These are phyloP conservation scores for Pseudoips prasinana DNA, from an alignment of 2,888 invertebrate species.

Conservation along the genomic window DNA sequence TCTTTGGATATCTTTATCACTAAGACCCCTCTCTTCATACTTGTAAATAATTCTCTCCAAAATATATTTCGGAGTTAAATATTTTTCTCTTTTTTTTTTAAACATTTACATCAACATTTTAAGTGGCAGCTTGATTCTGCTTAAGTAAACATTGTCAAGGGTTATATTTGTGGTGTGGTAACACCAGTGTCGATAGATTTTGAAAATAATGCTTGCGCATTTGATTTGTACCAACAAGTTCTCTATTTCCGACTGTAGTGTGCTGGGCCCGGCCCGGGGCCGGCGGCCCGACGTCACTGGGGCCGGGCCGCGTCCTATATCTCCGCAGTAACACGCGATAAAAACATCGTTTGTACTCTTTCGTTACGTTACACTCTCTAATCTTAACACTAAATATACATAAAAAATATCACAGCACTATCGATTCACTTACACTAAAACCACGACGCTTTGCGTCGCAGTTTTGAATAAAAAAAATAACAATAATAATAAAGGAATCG, in stretches of 20 bases:
- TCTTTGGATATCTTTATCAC: conserved; percentile 80
- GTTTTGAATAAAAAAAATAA: conserved; percentile 49
- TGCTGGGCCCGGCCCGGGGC: conserved; percentile 20
- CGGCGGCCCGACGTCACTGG: neutral
- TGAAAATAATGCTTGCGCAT: conserved; percentile 25
- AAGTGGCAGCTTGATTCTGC: conserved; percentile 50
- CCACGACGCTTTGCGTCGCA: conserved; percentile 67
- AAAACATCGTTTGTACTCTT: conserved; percentile 72
- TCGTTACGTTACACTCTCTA: conserved; percentile 63
- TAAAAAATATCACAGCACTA: conserved; percentile 82
- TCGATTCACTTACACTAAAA: conserved; percentile 79
- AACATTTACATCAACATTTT: conserved; percentile 58
- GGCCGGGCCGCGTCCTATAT: conserved; percentile 22
- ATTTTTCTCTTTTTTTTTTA: conserved; percentile 55
- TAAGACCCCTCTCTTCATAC: conserved; percentile 72
- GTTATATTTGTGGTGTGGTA: conserved; percentile 32
- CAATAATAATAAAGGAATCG: conserved; percentile 68
- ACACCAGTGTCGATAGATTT: conserved; percentile 30
- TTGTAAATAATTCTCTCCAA: conserved; percentile 80
- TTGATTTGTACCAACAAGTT: conserved; percentile 36
- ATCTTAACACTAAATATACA: conserved; percentile 75
- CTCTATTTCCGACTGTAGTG: conserved; percentile 27
- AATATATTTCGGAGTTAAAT: conserved; percentile 77
- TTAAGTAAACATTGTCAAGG: conserved; percentile 48
- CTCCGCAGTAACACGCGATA: conserved; percentile 38